Evolutionary conservation across 2,797 vertebrate species (phyloP).

Genomic region (Muscicapa comitata): DNA sequence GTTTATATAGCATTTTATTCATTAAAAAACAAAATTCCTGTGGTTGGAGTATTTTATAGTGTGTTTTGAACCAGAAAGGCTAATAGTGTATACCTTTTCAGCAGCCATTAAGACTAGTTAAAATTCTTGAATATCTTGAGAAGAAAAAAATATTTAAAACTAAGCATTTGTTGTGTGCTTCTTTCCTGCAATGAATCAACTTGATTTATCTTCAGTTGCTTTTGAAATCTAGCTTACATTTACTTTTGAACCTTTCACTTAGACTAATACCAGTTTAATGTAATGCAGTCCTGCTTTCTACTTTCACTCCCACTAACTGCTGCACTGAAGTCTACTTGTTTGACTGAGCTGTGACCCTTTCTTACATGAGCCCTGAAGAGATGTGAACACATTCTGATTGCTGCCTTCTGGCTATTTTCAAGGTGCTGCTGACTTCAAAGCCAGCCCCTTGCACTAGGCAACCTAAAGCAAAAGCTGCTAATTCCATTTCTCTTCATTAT

Average conservation of each 20-base stretch:
- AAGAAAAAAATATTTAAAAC: not conserved
- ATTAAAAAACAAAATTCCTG: not conserved
- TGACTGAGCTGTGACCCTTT: not conserved
- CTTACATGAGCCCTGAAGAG: not conserved
- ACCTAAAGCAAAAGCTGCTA: conserved; percentile 8
- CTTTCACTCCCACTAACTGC: not conserved
- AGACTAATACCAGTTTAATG: not conserved
- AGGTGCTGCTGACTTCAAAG: not conserved
- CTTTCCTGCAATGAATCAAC: not conserved
- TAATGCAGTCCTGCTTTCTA: not conserved
- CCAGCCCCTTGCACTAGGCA: not conserved
- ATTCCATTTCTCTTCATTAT: not conserved
- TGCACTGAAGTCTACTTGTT: not conserved
- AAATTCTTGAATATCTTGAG: not conserved
- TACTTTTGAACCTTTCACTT: not conserved
- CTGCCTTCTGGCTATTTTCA: conserved; percentile 4
- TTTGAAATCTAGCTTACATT: not conserved
- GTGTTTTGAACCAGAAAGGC: not conserved
- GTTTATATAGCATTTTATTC: not conserved
- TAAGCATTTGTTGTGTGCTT: not conserved
- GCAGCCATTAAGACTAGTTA: not conserved
- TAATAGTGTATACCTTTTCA: not conserved
- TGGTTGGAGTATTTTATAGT: not conserved
- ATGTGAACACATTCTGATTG: not conserved
- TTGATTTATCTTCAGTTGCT: not conserved